These are phyloP conservation scores for Jacana jacana DNA, from an alignment of 2,113 vertebrate species.

Conservation along the genomic window DNA sequence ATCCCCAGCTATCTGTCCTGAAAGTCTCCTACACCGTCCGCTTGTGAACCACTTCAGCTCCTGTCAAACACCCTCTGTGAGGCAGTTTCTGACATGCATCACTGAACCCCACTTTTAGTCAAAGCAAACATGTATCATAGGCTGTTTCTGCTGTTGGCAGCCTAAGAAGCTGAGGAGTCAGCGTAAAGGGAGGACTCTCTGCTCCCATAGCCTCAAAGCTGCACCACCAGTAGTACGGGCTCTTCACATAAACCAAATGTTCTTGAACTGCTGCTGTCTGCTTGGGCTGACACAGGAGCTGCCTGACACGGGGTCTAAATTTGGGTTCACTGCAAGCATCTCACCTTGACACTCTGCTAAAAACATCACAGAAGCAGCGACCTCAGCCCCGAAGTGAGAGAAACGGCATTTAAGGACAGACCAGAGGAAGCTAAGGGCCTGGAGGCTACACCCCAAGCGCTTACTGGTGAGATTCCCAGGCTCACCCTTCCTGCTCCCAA, in stretches of 20 bases:
- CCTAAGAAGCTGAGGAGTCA: neutral
- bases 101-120: neutral
- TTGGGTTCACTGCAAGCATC: neutral
- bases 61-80: neutral
- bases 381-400: neutral
- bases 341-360: neutral
- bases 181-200: fast-evolving
- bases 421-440: neutral
- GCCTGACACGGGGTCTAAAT: fast-evolving
- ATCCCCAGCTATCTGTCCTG: neutral
- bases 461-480: neutral
- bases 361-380: neutral
- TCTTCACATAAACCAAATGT: neutral
- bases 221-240: neutral
- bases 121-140: neutral
- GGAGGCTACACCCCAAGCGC: neutral
- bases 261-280: neutral
- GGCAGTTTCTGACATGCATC: neutral
- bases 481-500: neutral
- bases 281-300: neutral
- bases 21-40: neutral
- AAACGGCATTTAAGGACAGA: fast-evolving
- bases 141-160: neutral
- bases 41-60: neutral
- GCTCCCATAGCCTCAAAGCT: neutral